These are phyloP conservation scores for Allobates femoralis DNA, from an alignment of 2,797 vertebrate genomes.

Conservation along the genomic window DNA sequence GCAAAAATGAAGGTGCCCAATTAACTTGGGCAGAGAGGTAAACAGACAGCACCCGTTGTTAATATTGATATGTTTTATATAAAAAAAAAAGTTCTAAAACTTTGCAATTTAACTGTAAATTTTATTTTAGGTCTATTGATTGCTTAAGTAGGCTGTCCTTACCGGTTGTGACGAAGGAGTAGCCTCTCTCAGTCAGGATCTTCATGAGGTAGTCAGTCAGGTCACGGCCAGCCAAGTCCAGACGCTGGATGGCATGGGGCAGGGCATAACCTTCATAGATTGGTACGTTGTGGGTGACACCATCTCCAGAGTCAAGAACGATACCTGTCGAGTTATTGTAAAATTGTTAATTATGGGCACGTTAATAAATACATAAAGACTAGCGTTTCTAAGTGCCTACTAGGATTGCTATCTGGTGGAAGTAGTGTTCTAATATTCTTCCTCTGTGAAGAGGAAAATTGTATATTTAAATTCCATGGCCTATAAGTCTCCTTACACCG, in stretches of 20 bases:
- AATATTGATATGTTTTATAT: neutral
- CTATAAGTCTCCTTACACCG: too few species aligned
- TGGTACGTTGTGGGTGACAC: constrained; percentile 78
- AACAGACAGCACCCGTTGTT: neutral
- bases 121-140: neutral
- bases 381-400: too few species aligned
- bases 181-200: constrained; percentile 77
- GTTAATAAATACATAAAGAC: neutral
- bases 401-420: too few species aligned
- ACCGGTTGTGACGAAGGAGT: constrained; percentile 79
- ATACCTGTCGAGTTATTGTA: constrained; percentile 68
- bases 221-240: constrained; percentile 76
- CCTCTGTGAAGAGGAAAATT: too few species aligned
- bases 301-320: constrained; percentile 77
- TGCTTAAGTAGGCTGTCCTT: neutral
- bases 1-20: neutral
- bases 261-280: constrained; percentile 78
- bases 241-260: constrained; percentile 77
- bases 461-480: too few species aligned
- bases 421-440: too few species aligned
- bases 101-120: neutral
- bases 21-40: neutral
- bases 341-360: neutral
- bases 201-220: constrained; percentile 81
- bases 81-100: neutral